phyloP scores from a whole-genome alignment of 2,888 invertebrate genomes.

The Torymus texanus region DNA sequence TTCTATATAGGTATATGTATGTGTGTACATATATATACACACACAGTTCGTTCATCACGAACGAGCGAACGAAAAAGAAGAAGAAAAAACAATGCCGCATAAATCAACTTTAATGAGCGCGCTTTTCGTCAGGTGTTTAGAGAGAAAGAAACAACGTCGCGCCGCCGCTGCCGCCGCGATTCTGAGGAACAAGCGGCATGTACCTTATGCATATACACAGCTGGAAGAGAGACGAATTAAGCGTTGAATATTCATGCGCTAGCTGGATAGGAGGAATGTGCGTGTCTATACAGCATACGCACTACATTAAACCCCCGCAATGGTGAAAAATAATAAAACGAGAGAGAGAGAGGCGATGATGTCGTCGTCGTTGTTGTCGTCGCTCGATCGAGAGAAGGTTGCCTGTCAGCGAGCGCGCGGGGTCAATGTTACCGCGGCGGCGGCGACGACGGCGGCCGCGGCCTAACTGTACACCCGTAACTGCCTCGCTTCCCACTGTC shows the following conservation, averaged over 20 bases:
- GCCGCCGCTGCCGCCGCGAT: too few species aligned
- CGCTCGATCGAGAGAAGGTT: neutral
- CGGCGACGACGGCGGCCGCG: neutral
- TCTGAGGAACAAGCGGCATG: too few species aligned
- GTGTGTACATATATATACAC: too few species aligned
- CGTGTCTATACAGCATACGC: neutral
- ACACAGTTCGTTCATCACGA: too few species aligned
- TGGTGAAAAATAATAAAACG: neutral
- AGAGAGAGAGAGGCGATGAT: neutral
- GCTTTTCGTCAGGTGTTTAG: constrained; percentile 53
- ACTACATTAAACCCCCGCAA: neutral
- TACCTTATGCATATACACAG: too few species aligned
- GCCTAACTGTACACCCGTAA: constrained; percentile 52
- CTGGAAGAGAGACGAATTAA: too few species aligned
- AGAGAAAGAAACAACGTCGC: neutral
- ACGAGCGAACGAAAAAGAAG: neutral
- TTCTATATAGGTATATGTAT: too few species aligned
- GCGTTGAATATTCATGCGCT: too few species aligned
- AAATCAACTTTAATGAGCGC: constrained; percentile 49
- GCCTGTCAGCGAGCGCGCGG: constrained; percentile 5
- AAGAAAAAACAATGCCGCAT: constrained; percentile 39
- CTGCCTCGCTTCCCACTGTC: constrained; percentile 34
- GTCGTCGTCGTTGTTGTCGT: constrained; percentile 7
- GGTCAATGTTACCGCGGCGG: constrained; percentile 50
- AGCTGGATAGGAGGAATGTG: too few species aligned